Conservation (phyloP, 2,797 vertebrate genomes). For the Delichon dasypus region DNA sequence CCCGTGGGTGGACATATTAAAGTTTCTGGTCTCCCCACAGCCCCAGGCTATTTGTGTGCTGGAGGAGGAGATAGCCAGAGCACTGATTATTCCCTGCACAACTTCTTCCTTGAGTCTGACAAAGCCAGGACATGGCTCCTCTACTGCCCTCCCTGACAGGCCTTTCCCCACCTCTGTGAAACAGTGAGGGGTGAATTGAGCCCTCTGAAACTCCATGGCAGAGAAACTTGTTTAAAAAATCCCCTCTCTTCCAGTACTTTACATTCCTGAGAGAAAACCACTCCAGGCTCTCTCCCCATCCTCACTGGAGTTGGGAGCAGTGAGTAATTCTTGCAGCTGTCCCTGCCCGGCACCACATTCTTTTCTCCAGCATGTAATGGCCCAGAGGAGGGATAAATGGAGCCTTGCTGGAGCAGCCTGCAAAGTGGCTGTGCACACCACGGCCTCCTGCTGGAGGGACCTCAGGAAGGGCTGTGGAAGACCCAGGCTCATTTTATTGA, state of each 20-base stretch:
- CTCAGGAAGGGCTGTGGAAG: background rate
- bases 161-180: background rate
- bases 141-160: background rate
- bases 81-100: background rate
- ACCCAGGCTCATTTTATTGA: background rate
- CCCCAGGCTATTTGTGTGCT: background rate
- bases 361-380: slow-evolving; percentile 62
- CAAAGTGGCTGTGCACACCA: background rate
- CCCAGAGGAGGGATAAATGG: slow-evolving; percentile 49
- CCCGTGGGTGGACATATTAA: background rate
- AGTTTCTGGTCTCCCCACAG: background rate
- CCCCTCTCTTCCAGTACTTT: background rate
- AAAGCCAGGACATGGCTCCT: background rate
- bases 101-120: background rate
- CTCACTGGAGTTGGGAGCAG: background rate
- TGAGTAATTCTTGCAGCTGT: slow-evolving; percentile 32
- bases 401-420: slow-evolving; percentile 9
- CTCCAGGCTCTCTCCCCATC: background rate
- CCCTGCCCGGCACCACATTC: slow-evolving; percentile 7
- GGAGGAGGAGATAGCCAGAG: background rate
- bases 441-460: fast-evolving
- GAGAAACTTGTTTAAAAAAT: background rate
- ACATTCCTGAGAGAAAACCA: background rate
- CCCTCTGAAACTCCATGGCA: fast-evolving
- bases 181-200: fast-evolving